phyloP scores from a whole-genome alignment of 2,797 vertebrate species.

The Pantherophis vulpinus region DNA sequence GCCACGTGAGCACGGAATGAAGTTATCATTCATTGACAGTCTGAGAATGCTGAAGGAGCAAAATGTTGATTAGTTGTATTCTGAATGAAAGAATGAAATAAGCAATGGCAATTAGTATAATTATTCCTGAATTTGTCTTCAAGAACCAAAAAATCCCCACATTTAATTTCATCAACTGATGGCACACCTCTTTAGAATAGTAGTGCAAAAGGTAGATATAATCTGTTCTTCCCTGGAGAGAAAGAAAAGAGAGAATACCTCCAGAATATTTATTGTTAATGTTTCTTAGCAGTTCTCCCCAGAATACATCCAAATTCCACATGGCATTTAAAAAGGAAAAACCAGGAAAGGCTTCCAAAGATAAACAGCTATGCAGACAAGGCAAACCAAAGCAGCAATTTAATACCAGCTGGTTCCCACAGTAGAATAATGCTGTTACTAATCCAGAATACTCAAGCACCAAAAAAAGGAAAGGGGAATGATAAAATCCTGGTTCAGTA shows the following conservation, averaged over 20 bases:
- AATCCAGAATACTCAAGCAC: neutral
- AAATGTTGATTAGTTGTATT: neutral
- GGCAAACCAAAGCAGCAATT: neutral
- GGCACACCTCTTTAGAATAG: conserved; percentile 22
- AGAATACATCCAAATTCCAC: neutral
- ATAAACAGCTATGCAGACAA: neutral
- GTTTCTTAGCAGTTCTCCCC: neutral
- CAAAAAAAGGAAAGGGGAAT: neutral
- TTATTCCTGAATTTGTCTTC: conserved; percentile 27
- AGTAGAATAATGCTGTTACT: neutral
- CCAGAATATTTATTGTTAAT: neutral
- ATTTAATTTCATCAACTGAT: conserved; percentile 1
- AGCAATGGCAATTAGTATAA: neutral
- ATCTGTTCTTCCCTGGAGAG: neutral
- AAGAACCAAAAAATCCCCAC: conserved; percentile 10
- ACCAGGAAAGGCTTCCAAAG: neutral
- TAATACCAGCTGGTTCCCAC: neutral
- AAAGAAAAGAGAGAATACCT: neutral
- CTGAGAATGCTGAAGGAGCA: neutral
- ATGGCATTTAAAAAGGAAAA: neutral
- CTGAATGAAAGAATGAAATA: conserved; percentile 6
- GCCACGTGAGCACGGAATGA: neutral
- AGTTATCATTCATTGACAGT: neutral
- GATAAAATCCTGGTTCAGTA: neutral
- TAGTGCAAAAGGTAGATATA: neutral